Conservation (phyloP, 92 coral and sea anemone species). For the Zoanthus sociatus region DNA sequence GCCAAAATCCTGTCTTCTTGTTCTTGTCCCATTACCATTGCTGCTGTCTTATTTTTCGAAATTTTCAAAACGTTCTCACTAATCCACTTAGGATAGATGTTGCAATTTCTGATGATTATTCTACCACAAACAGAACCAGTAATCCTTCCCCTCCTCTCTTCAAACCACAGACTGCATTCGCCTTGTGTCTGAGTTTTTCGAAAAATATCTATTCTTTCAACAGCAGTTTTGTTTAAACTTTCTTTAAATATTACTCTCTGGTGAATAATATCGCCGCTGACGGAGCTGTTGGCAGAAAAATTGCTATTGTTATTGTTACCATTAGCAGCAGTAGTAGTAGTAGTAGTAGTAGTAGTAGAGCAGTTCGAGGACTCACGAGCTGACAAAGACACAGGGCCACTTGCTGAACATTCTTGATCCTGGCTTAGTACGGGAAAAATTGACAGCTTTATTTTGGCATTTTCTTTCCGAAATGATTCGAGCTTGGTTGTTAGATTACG, state of each 20-base stretch:
- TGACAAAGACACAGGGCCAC: constrained; percentile 5
- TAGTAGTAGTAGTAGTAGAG: constrained; percentile 9
- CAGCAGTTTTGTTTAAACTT: constrained; percentile 7
- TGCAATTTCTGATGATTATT: constrained; percentile 22
- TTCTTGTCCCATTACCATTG: constrained; percentile 17
- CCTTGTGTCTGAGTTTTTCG: constrained; percentile 40
- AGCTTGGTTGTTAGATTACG: constrained; percentile 15
- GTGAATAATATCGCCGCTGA: neutral
- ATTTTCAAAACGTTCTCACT: constrained; percentile 2
- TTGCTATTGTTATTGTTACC: neutral
- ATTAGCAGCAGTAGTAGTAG: neutral
- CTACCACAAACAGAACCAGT: constrained; percentile 49
- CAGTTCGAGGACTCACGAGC: constrained; percentile 22
- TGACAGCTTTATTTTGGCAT: constrained; percentile 1
- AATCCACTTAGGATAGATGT: neutral
- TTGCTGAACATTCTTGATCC: neutral
- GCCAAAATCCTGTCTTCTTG: constrained; percentile 18
- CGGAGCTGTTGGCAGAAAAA: constrained; percentile 14
- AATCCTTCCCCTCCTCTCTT: constrained; percentile 46
- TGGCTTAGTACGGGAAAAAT: neutral
- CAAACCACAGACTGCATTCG: constrained; percentile 50
- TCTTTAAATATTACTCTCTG: constrained; percentile 15
- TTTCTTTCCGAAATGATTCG: constrained; percentile 20
- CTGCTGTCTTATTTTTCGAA: neutral
- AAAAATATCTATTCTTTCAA: constrained; percentile 25